Evolutionary conservation across 2,113 vertebrate genomes (phyloP).

Genomic region (Sprattus sprattus): DNA sequence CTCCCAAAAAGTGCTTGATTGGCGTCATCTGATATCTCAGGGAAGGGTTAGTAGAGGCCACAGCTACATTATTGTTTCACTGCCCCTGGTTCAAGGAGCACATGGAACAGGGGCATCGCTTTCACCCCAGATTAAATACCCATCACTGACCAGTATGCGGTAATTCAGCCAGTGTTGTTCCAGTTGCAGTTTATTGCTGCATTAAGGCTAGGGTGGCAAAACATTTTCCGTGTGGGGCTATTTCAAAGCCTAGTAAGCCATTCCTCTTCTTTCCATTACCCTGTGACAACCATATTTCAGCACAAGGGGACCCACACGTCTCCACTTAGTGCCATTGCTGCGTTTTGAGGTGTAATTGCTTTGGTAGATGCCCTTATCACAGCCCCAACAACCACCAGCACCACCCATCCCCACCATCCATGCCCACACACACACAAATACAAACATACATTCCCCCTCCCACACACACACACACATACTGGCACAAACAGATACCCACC

Average conservation of each 20-base stretch:
- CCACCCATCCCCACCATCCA: background rate
- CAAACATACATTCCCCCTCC: background rate
- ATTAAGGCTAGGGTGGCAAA: background rate
- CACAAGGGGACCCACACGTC: background rate
- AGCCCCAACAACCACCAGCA: background rate
- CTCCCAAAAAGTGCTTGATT: background rate
- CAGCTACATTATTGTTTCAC: background rate
- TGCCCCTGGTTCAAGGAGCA: background rate
- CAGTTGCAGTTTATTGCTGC: slow-evolving; percentile 2
- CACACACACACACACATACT: background rate
- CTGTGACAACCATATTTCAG: background rate
- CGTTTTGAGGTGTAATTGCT: slow-evolving; percentile 5
- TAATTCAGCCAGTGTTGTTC: background rate
- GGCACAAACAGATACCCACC: background rate
- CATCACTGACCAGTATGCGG: background rate
- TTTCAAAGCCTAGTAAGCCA: slow-evolving; percentile 1
- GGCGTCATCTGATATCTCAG: background rate
- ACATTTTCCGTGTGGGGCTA: background rate
- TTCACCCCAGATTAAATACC: background rate
- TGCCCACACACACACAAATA: background rate
- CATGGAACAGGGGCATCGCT: background rate
- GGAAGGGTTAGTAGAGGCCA: background rate
- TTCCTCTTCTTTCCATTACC: background rate
- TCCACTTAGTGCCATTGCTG: background rate
- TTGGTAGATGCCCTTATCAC: background rate